Evolutionary conservation across 2,888 invertebrate species (phyloP).

Genomic region (Synanthedon tipuliformis): DNA sequence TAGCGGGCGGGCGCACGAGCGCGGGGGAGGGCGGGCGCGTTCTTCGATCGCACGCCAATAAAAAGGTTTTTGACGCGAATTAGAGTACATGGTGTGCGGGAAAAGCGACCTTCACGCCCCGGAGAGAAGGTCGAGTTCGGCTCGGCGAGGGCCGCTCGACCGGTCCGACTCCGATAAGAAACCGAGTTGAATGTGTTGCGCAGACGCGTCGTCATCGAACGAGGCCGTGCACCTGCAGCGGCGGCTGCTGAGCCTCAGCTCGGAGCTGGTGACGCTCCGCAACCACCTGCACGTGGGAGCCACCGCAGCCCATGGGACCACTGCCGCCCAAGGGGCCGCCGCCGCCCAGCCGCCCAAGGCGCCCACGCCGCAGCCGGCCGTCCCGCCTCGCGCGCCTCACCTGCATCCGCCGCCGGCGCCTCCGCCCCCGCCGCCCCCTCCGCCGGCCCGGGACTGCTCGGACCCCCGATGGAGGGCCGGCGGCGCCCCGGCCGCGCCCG

Average conservation of each 20-base stretch:
- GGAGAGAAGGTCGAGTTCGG: constrained; percentile 16
- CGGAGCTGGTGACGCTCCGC: constrained; percentile 90
- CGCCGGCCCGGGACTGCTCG: constrained; percentile 29
- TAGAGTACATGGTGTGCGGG: constrained; percentile 3
- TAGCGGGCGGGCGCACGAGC: constrained; percentile 1
- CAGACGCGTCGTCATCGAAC: constrained; percentile 95
- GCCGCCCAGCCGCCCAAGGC: constrained; percentile 11
- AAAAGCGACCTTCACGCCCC: neutral
- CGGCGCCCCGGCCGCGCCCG: constrained; percentile 17
- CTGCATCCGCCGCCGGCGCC: constrained; percentile 16
- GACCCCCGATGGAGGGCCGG: constrained; percentile 16
- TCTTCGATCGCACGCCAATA: constrained; percentile 35
- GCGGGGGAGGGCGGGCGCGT: constrained; percentile 16
- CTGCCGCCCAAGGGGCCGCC: constrained; percentile 10
- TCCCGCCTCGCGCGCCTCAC: constrained; percentile 32
- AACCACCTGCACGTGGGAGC: constrained; percentile 85
- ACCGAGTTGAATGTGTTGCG: neutral
- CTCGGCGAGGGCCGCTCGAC: constrained; percentile 14
- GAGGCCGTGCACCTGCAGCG: constrained; percentile 95
- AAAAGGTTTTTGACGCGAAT: constrained; percentile 41
- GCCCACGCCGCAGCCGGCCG: constrained; percentile 19
- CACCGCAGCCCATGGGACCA: constrained; percentile 17
- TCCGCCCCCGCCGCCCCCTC: constrained; percentile 45
- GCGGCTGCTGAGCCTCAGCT: constrained; percentile 88
- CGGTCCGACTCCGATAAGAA: constrained; percentile 19